Conservation (phyloP, 2,797 vertebrate genomes). For the Emys orbicularis region DNA sequence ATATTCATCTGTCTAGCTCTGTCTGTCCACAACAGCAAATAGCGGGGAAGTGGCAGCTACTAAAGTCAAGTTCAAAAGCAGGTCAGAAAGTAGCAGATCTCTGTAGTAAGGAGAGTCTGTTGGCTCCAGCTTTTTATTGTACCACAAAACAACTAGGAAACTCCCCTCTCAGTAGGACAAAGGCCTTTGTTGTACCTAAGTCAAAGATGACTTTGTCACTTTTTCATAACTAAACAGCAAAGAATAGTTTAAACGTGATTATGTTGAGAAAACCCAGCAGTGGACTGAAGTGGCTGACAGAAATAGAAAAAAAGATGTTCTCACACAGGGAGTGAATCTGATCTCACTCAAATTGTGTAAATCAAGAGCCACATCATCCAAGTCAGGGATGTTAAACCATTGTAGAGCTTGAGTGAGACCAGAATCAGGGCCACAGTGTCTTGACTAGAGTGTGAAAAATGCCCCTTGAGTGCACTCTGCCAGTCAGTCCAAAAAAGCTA, state of each 20-base stretch:
- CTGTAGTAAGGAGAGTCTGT: not conserved
- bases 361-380: not conserved
- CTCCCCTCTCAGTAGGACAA: not conserved
- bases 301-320: not conserved
- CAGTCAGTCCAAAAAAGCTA: not conserved
- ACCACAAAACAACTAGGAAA: not conserved
- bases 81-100: constrained; percentile 73
- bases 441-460: not conserved
- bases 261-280: not conserved
- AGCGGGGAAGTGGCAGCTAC: constrained; percentile 9
- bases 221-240: constrained; percentile 5
- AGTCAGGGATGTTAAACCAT: not conserved
- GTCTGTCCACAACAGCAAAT: constrained; percentile 53
- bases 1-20: constrained; percentile 32
- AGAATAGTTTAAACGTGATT: not conserved
- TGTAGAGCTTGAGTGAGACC: not conserved
- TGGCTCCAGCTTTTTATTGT: not conserved
- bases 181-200: not conserved
- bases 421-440: not conserved
- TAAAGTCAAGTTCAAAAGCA: constrained; percentile 80
- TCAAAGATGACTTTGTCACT: not conserved
- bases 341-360: not conserved
- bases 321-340: not conserved
- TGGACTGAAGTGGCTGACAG: not conserved
- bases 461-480: not conserved